Conservation (phyloP, 1,140 invertebrate species). For the Ceratina calcarata region DNA sequence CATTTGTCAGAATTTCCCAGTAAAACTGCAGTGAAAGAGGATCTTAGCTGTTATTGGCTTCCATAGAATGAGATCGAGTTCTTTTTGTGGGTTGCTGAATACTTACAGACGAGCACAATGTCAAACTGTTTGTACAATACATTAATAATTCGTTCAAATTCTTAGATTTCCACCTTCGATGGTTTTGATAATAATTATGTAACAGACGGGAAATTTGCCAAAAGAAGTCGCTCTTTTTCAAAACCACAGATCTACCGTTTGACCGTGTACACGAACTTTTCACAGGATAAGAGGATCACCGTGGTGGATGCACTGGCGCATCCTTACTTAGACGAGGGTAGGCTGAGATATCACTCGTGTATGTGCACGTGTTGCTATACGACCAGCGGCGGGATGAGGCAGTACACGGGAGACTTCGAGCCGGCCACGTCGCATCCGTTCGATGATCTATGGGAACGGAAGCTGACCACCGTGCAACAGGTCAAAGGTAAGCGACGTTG, state of each 20-base stretch:
- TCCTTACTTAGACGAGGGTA: conserved; percentile 98
- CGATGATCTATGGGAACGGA: conserved; percentile 96
- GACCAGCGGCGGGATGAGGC: conserved; percentile 86
- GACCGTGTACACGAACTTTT: conserved; percentile 20
- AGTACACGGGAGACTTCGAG: conserved; percentile 96
- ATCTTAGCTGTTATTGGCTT: conserved; percentile 3
- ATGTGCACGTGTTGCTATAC: conserved; percentile 99
- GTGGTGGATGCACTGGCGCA: conserved; percentile 96
- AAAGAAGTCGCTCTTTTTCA: no score
- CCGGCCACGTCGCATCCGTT: conserved; percentile 93
- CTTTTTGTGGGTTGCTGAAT: conserved; percentile 1
- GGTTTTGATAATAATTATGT: no score
- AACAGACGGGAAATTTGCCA: no score
- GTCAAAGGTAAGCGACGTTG: conserved; percentile 90
- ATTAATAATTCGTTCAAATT: no score
- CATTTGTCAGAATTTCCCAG: conserved; percentile 9
- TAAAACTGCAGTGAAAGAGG: background rate
- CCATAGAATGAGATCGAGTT: background rate
- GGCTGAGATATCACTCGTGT: conserved; percentile 98
- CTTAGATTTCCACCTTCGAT: no score
- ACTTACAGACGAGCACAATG: no score
- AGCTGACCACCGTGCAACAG: conserved; percentile 94
- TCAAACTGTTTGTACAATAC: background rate
- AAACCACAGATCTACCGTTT: background rate
- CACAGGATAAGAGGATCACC: conserved; percentile 94